Base-by-base conservation (phyloP, 2,888 invertebrate species). In the Stegana nigrithorax region DNA sequence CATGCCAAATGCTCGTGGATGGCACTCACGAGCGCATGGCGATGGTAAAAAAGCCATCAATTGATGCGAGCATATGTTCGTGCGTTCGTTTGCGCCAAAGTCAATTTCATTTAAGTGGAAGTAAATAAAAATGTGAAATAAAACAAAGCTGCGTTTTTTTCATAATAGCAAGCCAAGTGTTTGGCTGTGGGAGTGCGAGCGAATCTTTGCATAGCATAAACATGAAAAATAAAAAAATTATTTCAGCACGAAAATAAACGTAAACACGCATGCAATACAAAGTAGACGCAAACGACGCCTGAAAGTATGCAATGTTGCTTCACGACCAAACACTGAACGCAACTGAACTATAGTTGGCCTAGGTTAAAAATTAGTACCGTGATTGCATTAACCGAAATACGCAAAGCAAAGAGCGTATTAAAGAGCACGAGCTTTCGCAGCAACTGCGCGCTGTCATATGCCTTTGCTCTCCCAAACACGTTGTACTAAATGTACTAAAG, bases 401-500 rank as follows among this genome's bases (percentile, higher is more conserved):
- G 39, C 17, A 17, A 4, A 2, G 2, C 39, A 39, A 39, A 5
- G 5, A 6, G 6, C 14, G 17, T 2, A 39, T 5, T n/a, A 39
- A 39, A 5, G 6, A n/a, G 39, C 39, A n/a, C n/a, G 17, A 39
- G 39, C 5, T n/a, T 8, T 4, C 39, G 2, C 6, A 45, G 14
- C 32, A 32, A 45, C 17, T 6, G 2, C 0, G 7, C 6, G 25
- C 23, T 45, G n/a, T 39, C 12, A 39, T 4, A n/a, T 14, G 39
- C 14, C 4, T 17, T 21, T 19, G 23, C 32, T 23, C 53, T 17
- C n/a, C n/a, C n/a, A n/a, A n/a, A n/a, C n/a, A n/a, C n/a, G n/a
- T 4, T 36, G 53, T 55, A 36, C 53, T 55, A 55, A 55, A 36
- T 17, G 53, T 55, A 55, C 53, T 55, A 55, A 55, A 55, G 29